These are phyloP conservation scores for Orthosia cruda DNA, from an alignment of 2,888 invertebrate species.

Conservation along the genomic window DNA sequence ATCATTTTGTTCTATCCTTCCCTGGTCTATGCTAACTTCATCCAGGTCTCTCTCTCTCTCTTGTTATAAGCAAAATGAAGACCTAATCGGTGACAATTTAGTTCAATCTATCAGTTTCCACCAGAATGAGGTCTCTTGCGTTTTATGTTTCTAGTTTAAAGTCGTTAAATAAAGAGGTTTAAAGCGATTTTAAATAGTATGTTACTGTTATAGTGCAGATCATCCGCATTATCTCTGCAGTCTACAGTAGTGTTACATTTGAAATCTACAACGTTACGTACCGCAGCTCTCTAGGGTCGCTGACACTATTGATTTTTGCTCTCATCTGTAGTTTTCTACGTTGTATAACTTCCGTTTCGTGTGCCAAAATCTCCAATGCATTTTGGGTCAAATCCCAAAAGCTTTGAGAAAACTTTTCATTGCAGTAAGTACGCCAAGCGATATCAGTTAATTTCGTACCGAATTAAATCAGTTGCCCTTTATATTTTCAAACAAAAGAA, in stretches of 20 bases:
- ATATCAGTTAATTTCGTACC: neutral
- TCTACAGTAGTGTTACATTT: constrained; percentile 11
- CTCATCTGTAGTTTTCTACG: constrained; percentile 3
- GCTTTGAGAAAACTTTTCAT: neutral
- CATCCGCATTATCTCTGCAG: constrained; percentile 8
- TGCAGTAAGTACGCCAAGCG: neutral
- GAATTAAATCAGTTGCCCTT: constrained; percentile 1
- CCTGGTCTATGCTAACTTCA: neutral
- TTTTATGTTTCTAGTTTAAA: constrained; percentile 7
- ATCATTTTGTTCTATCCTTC: neutral
- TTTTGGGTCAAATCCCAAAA: constrained; percentile 13
- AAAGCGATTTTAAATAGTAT: constrained; percentile 13
- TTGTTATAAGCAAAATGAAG: neutral
- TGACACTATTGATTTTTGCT: constrained; percentile 24
- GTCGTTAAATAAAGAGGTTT: constrained; percentile 7
- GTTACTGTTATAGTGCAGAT: neutral
- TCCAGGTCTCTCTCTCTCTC: neutral
- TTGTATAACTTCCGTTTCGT: neutral
- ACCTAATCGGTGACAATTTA: neutral
- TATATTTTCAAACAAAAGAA: constrained; percentile 22
- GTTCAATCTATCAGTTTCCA: neutral
- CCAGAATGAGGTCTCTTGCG: neutral
- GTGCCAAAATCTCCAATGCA: constrained; percentile 3
- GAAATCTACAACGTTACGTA: constrained; percentile 4
- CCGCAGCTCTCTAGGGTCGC: neutral